Percentiles rank a stretch among this genome's conserved stretches.
phyloP scores from a whole-genome alignment of 1,140 invertebrate genomes.

The Venturia canescens region DNA sequence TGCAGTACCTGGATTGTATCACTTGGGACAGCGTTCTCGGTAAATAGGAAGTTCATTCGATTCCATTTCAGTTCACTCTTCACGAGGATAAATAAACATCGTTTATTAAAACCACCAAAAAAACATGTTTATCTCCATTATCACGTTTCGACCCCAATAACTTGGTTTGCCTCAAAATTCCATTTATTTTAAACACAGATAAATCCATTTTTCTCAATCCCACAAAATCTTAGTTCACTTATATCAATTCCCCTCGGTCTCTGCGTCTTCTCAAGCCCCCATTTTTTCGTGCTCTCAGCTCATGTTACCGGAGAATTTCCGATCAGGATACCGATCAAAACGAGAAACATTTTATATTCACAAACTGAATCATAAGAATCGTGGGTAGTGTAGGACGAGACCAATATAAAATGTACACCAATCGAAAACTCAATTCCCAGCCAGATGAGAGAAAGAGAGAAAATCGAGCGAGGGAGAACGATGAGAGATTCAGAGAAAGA shows the following conservation, averaged over 20 bases:
- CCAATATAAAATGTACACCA: constrained; percentile 47
- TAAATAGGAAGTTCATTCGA: too few species aligned
- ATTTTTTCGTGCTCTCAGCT: constrained; percentile 14
- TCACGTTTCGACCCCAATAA: not conserved
- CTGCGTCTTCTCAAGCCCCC: not conserved
- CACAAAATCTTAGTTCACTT: not conserved
- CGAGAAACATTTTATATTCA: constrained; percentile 17
- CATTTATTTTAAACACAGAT: not conserved
- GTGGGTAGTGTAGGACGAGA: not conserved
- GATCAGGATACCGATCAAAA: not conserved
- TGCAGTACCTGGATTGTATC: too few species aligned
- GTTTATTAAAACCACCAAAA: not conserved
- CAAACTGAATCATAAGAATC: constrained; percentile 19
- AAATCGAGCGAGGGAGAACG: not conserved
- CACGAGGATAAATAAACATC: too few species aligned
- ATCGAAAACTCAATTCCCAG: constrained; percentile 28
- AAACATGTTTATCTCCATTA: too few species aligned
- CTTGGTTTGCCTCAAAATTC: not conserved
- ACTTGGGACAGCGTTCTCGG: too few species aligned
- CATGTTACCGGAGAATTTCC: not conserved
- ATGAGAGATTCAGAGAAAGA: constrained; percentile 8
- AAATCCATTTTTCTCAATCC: constrained; percentile 4
- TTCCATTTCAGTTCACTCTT: too few species aligned
- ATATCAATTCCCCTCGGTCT: not conserved
- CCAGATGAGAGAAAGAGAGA: not conserved